Evolutionary conservation across 2,888 invertebrate genomes (phyloP).

Genomic region (Glaucopsyche alexis): DNA sequence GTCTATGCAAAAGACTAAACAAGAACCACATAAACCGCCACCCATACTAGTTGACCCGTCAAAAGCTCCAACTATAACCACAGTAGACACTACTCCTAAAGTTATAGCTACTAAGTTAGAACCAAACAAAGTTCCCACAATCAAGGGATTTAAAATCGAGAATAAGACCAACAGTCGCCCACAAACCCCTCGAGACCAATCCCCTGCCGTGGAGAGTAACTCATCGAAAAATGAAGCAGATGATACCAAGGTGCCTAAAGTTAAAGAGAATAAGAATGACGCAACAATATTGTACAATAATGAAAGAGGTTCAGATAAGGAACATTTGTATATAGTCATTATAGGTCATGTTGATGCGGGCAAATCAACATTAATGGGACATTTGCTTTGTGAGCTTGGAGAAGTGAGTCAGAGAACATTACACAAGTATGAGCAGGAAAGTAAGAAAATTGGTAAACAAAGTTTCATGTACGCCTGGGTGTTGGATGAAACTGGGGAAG

Average conservation of each 20-base stretch:
- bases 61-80: constrained; percentile 55
- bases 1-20: constrained; percentile 41
- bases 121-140: constrained; percentile 59
- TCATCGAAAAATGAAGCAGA: constrained; percentile 65
- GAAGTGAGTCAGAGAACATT: constrained; percentile 92
- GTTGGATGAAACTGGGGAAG: constrained; percentile 98
- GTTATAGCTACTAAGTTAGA: constrained; percentile 69
- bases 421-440: constrained; percentile 99
- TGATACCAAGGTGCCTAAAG: constrained; percentile 65
- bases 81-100: constrained; percentile 53
- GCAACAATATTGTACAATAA: constrained; percentile 83
- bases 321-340: constrained; percentile 94
- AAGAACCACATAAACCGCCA: constrained; percentile 46
- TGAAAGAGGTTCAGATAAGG: constrained; percentile 89
- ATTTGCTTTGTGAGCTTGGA: constrained; percentile 91
- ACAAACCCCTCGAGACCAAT: constrained; percentile 83
- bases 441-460: constrained; percentile 97
- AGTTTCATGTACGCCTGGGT: constrained; percentile 99
- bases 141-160: constrained; percentile 81
- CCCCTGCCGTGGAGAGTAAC: constrained; percentile 83
- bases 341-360: constrained; percentile 99
- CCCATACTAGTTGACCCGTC: constrained; percentile 52
- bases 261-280: constrained; percentile 79
- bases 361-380: constrained; percentile 98
- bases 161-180: constrained; percentile 55